A percentile compares a stretch with the other conserved stretches of the same genome.
phyloP scores from a whole-genome alignment of 2,797 vertebrate species.

The Myotis myotis region DNA sequence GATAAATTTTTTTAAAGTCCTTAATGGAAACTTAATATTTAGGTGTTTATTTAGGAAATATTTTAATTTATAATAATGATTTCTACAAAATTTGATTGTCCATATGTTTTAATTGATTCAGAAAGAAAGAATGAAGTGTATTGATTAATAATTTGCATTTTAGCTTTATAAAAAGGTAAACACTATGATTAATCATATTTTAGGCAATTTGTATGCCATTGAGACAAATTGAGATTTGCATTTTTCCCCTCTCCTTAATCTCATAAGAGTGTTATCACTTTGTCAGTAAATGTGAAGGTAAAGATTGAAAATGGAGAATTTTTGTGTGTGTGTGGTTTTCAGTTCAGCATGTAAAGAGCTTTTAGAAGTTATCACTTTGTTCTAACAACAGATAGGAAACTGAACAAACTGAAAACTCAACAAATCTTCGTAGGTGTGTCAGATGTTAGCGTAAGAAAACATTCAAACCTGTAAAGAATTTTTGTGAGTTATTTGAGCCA shows the following conservation, averaged over 20 bases:
- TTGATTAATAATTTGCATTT: neutral
- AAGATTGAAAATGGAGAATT: neutral
- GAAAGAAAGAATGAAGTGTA: neutral
- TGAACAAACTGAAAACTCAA: conserved; percentile 16
- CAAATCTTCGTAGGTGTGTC: neutral
- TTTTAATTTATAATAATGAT: conserved; percentile 22
- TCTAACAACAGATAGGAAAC: neutral
- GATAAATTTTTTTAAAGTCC: neutral
- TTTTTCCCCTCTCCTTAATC: neutral
- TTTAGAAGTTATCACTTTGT: neutral
- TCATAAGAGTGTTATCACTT: neutral
- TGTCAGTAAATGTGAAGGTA: neutral
- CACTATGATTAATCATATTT: neutral
- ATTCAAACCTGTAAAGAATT: no score
- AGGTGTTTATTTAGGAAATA: conserved; percentile 3
- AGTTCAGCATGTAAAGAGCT: neutral
- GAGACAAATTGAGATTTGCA: neutral
- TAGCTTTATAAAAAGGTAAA: conserved; percentile 24
- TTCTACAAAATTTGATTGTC: neutral
- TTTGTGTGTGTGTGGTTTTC: neutral
- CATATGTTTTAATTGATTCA: neutral
- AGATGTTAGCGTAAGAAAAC: neutral
- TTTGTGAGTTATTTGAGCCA: no score
- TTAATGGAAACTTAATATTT: conserved; percentile 31
- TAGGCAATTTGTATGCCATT: conserved; percentile 21